phyloP scores from a whole-genome alignment of 1,140 invertebrate species.

The Tachypleus tridentatus region DNA sequence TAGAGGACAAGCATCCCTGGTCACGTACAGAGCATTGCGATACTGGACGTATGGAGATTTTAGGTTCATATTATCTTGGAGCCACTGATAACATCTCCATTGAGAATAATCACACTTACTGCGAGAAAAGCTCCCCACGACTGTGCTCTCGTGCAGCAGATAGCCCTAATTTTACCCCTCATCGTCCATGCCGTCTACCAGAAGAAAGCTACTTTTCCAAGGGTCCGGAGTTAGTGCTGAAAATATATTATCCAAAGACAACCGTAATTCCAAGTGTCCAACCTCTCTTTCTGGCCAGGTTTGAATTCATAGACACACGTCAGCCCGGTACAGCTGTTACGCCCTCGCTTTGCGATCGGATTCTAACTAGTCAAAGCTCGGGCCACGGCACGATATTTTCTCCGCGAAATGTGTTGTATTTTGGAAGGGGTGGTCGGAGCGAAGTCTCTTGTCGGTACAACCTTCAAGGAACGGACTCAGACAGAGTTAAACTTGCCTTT shows the following conservation, averaged over 20 bases:
- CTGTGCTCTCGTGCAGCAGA: constrained; percentile 24
- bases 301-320: constrained; percentile 25
- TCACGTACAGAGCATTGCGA: constrained; percentile 21
- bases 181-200: constrained; percentile 24
- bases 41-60: constrained; percentile 18
- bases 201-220: constrained; percentile 24
- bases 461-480: constrained; percentile 17
- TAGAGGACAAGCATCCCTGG: constrained; percentile 21
- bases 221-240: constrained; percentile 21
- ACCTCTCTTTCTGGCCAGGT: constrained; percentile 19
- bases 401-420: constrained; percentile 23
- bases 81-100: too few species aligned
- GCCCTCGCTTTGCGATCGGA: constrained; percentile 20
- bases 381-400: constrained; percentile 18
- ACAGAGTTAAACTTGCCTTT: constrained; percentile 19
- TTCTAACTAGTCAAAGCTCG: constrained; percentile 19
- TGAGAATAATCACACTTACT: not conserved
- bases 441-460: constrained; percentile 25
- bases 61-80: too few species aligned
- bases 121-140: constrained; percentile 25
- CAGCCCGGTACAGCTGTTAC: constrained; percentile 19
- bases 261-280: constrained; percentile 16
- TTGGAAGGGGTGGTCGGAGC: constrained; percentile 21
- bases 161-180: constrained; percentile 19
- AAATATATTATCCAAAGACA: constrained; percentile 17